Evolutionary conservation across 1,140 invertebrate genomes (phyloP).

Genomic region (Drosophila setifemur): DNA sequence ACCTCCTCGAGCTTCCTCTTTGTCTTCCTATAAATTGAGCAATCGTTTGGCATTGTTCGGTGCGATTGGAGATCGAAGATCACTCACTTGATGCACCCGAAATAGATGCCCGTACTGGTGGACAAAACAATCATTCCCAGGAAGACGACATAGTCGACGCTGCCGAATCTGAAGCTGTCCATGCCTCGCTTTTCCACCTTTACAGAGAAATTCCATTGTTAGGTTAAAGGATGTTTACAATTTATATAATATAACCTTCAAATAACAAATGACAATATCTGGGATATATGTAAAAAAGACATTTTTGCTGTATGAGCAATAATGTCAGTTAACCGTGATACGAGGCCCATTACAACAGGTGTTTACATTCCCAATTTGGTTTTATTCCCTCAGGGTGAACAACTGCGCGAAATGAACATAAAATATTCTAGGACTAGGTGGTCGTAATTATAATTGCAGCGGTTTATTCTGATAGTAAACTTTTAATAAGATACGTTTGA

Average conservation of each 20-base stretch:
- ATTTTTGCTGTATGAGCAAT: not conserved
- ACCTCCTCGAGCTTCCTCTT: slow-evolving; percentile 48
- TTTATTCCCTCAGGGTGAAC: slow-evolving; percentile 11
- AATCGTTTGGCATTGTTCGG: slow-evolving; percentile 1
- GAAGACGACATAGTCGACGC: slow-evolving; percentile 86
- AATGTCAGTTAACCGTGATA: not conserved
- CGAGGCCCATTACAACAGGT: slow-evolving; percentile 16
- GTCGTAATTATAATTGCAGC: not conserved
- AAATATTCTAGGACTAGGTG: not conserved
- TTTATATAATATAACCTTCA: not conserved
- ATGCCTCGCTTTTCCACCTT: slow-evolving; percentile 7
- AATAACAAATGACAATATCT: not conserved
- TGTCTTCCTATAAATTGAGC: slow-evolving; percentile 40
- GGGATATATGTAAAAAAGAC: too few species aligned
- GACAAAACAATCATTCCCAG: slow-evolving; percentile 85
- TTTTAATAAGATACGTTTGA: too few species aligned
- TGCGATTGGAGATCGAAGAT: not conserved
- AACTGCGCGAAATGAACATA: slow-evolving; percentile 25
- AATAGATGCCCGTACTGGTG: slow-evolving; percentile 89
- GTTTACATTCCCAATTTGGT: not conserved
- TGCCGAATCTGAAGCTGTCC: slow-evolving; percentile 69
- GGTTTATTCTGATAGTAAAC: too few species aligned
- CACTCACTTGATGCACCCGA: slow-evolving; percentile 84
- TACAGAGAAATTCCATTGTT: too few species aligned
- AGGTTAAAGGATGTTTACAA: not conserved